Base-by-base conservation (phyloP, 2,113 vertebrate genomes). In the Pygoscelis antarcticus region DNA sequence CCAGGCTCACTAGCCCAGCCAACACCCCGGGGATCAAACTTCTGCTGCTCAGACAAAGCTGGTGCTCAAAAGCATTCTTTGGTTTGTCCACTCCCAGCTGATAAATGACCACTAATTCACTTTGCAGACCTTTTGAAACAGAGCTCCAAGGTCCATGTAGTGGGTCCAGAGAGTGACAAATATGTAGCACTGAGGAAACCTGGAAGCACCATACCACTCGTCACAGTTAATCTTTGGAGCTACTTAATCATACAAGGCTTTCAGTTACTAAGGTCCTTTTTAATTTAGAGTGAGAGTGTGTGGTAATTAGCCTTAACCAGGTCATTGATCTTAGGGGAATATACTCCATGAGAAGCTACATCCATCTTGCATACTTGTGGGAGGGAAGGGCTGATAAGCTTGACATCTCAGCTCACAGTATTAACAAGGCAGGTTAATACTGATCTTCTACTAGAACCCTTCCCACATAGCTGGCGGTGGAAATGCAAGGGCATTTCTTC, bases 231-330 rank as follows among this genome's bases (percentile, higher is more conserved):
- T 97, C 90, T 97, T 92, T 76, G 54, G 29, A 91, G 93, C 62
- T 83, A 87, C 85, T 97, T 98, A 97, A 98, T 98, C 96, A 97
- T 77, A 81, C 49, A 78, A 42, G 65, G 65, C 78, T 97, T 90
- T 95, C 83, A 91, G 95, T 96, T 96, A 95, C 93, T 85, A 42
- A 94, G 90, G 86, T 95, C 89, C 64, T 97, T 97, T 97, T 86
- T 95, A 97, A 98, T 98, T 97, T 95, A 97, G 88, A 97, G 61
- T 46, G 44, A 96, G 86, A 94, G 42, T 14, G 7, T 49, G 66
- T 77, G 82, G 94, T 97, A 97, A 98, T 97, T 97, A 97, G 96
- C 96, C 90, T 95, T 87, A 93, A 94, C 92, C 75, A 83, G 95
- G 96, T 93, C 97, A 91, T 90, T 95, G 97, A 96, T 98, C 94